Base-by-base conservation (phyloP, 2,797 vertebrate species). In the Iguana delicatissima region DNA sequence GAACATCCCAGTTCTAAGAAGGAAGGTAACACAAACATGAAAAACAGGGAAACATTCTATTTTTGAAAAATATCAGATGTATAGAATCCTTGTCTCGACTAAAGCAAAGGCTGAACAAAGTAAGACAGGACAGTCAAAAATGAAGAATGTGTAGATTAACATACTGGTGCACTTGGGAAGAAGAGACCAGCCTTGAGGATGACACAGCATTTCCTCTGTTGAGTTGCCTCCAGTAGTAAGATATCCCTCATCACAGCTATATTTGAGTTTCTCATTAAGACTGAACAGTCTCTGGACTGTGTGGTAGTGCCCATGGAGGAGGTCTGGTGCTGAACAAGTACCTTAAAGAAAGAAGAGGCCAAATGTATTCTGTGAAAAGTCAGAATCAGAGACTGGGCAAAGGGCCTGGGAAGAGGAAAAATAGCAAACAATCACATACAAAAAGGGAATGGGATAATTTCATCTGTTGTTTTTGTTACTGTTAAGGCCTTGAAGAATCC, bases 101-200 rank as follows among this genome's bases (percentile, higher is more conserved):
- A 50, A 89, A 77, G 85, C 46, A 84, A 81, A 32, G 59, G 22
- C 10, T 0, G 6, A 76, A 29, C 55, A 81, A 62, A 13, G 0
- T 20, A n/a, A 1, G 1, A 0, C 81, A 14, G 7, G 6, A 3
- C 0, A n/a, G 80, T 67, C 8, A 22, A 29, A 85, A 85, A 1
- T 0, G n/a, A 59, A 5, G 6, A 4, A n/a, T 69, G 50, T 85
- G 80, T 16, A 12, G 91, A 46, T 9, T 1, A 18, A 96, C 97
- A 0, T 96, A 98, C 98, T 95, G 50, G 92, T 89, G 86, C 98
- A 97, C 18, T 80, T 86, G 1, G 97, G 98, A 1, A 89, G 16
- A 9, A 91, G 91, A 9, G 94, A 95, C 97, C 97, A 97, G 1
- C 97, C 97, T 0, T 87, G 82, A 0, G 89, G 0, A 0, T 32